Conservation (phyloP, 2,113 vertebrate species). For the Rhinogobius similis region DNA sequence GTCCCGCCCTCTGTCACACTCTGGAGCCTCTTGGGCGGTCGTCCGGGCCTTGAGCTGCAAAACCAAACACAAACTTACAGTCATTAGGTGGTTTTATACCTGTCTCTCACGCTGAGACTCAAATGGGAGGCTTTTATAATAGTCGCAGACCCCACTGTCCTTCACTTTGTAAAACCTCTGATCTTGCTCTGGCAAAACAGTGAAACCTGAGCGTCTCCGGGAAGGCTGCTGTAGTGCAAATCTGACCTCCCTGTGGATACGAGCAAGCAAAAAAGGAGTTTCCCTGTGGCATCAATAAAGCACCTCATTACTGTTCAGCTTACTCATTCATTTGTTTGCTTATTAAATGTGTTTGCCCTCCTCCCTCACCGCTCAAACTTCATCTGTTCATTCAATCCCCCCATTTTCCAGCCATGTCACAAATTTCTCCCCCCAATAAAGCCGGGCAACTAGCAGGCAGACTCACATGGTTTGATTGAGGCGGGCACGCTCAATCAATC, state of each 20-base stretch:
- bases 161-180: conserved; percentile 63
- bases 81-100: conserved; percentile 51
- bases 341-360: conserved; percentile 66
- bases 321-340: conserved; percentile 70
- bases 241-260: conserved; percentile 68
- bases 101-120: conserved; percentile 48
- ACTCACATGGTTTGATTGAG: conserved; percentile 60
- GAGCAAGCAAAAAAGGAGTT: conserved; percentile 70
- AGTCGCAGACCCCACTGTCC: conserved; percentile 44
- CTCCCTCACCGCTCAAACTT: conserved; percentile 33
- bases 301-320: conserved; percentile 72
- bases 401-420: conserved; percentile 41
- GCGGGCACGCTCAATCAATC: conserved; percentile 69
- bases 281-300: conserved; percentile 72
- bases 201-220: conserved; percentile 61
- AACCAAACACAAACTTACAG: conserved; percentile 38
- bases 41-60: conserved; percentile 95
- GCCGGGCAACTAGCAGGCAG: conserved; percentile 42
- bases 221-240: conserved; percentile 65
- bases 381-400: conserved; percentile 27
- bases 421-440: conserved; percentile 39
- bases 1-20: conserved; percentile 89
- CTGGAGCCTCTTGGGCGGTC: conserved; percentile 97
- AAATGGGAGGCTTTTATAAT: conserved; percentile 57
- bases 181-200: conserved; percentile 66